Conservation (phyloP, 2,797 vertebrate species). For the Vireo griseus region DNA sequence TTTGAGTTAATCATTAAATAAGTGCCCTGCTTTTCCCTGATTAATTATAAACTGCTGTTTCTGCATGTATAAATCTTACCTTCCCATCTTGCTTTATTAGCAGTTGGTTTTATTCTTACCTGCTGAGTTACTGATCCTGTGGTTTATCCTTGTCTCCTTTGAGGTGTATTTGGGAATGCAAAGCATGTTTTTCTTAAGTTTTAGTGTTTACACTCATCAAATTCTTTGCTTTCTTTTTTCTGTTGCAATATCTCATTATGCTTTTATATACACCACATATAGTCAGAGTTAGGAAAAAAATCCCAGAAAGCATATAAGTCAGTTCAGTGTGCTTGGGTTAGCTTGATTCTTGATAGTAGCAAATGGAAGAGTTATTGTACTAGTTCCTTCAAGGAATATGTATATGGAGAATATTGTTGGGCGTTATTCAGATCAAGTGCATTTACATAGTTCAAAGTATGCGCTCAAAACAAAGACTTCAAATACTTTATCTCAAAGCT, state of each 20-base stretch:
- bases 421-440: background rate
- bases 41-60: background rate
- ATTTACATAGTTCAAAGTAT: background rate
- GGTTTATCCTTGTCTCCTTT: background rate
- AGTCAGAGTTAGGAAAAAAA: background rate
- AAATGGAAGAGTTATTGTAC: background rate
- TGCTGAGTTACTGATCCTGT: background rate
- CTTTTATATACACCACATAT: background rate
- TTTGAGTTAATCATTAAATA: background rate
- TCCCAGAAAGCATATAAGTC: rapidly evolving
- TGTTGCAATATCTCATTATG: background rate
- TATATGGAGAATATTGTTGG: background rate
- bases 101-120: background rate
- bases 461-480: background rate
- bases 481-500: background rate
- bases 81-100: background rate
- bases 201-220: background rate
- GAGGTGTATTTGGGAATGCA: background rate
- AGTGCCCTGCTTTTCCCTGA: background rate
- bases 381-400: background rate
- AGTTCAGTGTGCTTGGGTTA: background rate
- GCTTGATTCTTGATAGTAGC: background rate
- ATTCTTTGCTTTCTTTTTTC: background rate
- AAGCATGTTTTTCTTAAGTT: background rate
- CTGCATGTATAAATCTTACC: background rate